These are phyloP conservation scores for Linurgus olivaceus DNA, from an alignment of 2,797 vertebrate genomes.

Conservation along the genomic window DNA sequence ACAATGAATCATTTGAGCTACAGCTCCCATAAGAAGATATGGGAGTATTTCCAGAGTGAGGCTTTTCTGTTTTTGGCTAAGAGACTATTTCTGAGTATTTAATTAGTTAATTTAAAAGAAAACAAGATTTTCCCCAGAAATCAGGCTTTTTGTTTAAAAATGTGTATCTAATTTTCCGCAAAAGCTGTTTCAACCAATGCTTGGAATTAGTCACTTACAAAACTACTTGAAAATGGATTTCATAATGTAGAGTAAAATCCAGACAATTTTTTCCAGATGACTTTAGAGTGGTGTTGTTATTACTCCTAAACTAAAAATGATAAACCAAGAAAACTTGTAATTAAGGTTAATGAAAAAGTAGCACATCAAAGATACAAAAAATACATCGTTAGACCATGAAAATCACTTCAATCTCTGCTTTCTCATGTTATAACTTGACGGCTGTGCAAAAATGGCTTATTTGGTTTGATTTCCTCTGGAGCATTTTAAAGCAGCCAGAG, in stretches of 20 bases:
- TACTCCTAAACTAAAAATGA: conserved; percentile 27
- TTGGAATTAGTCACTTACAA: conserved; percentile 52
- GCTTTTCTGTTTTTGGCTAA: conserved; percentile 9
- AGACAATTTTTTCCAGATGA: conserved; percentile 63
- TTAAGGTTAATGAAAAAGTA: conserved; percentile 20
- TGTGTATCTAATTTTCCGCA: conserved; percentile 47
- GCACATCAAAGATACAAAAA: neutral
- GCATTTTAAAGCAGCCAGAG: neutral
- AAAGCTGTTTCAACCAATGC: conserved; percentile 44
- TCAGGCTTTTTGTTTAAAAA: conserved; percentile 42
- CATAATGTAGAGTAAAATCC: conserved; percentile 41
- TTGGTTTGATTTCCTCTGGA: neutral
- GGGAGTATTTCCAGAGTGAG: neutral
- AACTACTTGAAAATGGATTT: conserved; percentile 50
- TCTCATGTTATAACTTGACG: neutral
- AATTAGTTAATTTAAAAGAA: conserved; percentile 60
- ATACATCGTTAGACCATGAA: neutral
- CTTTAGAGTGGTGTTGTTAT: neutral
- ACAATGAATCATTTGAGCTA: neutral
- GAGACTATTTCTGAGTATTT: conserved; percentile 23
- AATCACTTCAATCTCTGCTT: neutral
- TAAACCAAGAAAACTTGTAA: conserved; percentile 29
- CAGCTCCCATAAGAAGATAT: neutral
- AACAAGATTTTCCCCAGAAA: conserved; percentile 44
- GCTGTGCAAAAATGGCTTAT: neutral